Conservation (phyloP, 2,113 vertebrate genomes). For the Hystrix cristata region DNA sequence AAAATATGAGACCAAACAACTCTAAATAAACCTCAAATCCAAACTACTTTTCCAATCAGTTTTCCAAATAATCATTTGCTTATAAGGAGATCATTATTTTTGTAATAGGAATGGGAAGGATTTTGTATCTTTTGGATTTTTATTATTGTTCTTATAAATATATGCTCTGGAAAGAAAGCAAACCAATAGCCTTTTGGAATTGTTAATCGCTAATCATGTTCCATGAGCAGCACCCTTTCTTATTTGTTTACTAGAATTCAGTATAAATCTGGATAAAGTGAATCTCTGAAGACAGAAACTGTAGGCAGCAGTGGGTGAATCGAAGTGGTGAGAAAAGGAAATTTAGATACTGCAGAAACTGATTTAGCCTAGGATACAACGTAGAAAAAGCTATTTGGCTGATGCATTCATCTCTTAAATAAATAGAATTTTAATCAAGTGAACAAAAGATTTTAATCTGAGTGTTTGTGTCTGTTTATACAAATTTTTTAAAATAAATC, state of each 20-base stretch:
- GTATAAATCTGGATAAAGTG: not conserved
- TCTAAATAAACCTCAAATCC: constrained; percentile 4
- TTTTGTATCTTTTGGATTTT: constrained; percentile 34
- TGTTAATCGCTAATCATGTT: not conserved
- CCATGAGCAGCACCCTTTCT: not conserved
- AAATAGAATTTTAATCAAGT: not conserved
- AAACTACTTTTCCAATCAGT: constrained; percentile 21
- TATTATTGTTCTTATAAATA: not conserved
- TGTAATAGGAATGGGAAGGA: not conserved
- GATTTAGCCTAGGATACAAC: not conserved
- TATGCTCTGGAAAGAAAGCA: not conserved
- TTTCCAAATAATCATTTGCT: constrained; percentile 12
- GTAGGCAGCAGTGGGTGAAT: not conserved
- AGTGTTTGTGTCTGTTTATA: not conserved
- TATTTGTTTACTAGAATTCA: not conserved
- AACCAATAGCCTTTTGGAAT: not conserved
- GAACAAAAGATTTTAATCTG: not conserved
- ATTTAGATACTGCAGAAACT: not conserved
- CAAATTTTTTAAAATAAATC: not conserved
- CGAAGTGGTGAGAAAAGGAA: not conserved
- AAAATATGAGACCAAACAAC: not conserved
- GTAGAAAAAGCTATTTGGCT: constrained; percentile 8
- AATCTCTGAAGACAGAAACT: not conserved
- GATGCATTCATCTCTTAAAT: not conserved
- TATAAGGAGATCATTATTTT: not conserved